Percentiles rank a stretch among this genome's conserved stretches.
Conservation (phyloP, 2,797 vertebrate species). For the Eulemur coronatus region DNA sequence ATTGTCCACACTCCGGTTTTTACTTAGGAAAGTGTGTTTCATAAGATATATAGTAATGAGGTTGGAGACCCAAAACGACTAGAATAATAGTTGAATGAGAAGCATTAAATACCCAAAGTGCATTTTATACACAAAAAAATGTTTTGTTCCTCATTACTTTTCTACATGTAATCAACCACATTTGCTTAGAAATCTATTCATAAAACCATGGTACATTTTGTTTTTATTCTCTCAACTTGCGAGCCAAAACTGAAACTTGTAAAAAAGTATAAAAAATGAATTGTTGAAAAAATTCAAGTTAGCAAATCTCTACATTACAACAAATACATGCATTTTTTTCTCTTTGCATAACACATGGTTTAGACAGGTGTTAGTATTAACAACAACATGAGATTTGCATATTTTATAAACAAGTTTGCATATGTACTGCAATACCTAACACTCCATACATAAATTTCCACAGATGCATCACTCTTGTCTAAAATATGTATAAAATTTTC, state of each 20-base stretch:
- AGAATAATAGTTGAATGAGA: neutral
- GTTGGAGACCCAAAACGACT: neutral
- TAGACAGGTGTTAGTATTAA: slow-evolving; percentile 53
- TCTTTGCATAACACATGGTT: slow-evolving; percentile 11
- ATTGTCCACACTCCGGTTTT: neutral
- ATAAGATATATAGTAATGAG: neutral
- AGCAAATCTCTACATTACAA: slow-evolving; percentile 13
- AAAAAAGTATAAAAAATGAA: neutral
- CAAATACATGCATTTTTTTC: neutral
- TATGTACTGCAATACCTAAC: slow-evolving; percentile 3
- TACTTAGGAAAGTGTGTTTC: neutral
- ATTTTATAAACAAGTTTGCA: slow-evolving; percentile 59
- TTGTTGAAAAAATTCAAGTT: neutral
- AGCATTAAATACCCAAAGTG: neutral
- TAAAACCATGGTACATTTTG: neutral
- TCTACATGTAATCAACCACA: neutral
- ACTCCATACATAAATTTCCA: neutral
- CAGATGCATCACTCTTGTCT: neutral
- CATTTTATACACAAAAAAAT: neutral
- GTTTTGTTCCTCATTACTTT: neutral
- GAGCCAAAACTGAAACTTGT: neutral
- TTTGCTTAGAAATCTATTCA: slow-evolving; percentile 29
- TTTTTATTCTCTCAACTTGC: neutral
- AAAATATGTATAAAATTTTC: neutral
- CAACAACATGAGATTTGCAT: slow-evolving; percentile 42